Conservation (phyloP, 2,888 invertebrate species). For the Furcula furcula region DNA sequence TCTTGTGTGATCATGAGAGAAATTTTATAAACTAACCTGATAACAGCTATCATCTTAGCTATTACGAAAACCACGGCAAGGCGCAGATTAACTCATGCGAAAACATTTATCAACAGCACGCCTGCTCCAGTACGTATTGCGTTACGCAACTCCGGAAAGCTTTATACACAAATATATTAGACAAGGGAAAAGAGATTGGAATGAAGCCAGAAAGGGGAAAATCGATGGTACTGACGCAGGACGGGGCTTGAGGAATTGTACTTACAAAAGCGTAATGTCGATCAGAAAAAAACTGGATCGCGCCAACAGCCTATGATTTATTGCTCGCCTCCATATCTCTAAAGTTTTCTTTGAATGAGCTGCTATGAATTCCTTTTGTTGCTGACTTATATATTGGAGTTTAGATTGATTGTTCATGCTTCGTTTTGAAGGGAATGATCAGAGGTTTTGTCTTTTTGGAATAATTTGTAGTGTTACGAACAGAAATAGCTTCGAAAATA, state of each 20-base stretch:
- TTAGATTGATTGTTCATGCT: slow-evolving; percentile 1
- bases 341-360: slow-evolving; percentile 3
- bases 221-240: slow-evolving; percentile 59
- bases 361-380: slow-evolving; percentile 1
- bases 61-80: too few species aligned
- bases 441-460: background rate
- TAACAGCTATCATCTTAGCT: too few species aligned
- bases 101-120: slow-evolving; percentile 20
- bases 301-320: slow-evolving; percentile 14
- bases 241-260: slow-evolving; percentile 34
- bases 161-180: slow-evolving; percentile 67
- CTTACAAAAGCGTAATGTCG: too few species aligned
- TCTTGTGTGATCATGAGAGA: too few species aligned
- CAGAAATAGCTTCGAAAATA: too few species aligned
- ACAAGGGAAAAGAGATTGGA: slow-evolving; percentile 64
- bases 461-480: background rate
- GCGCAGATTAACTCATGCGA: slow-evolving; percentile 6
- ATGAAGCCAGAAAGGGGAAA: slow-evolving; percentile 59
- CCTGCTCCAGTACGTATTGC: slow-evolving; percentile 24
- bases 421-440: background rate
- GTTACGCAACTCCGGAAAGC: slow-evolving; percentile 42
- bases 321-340: background rate
- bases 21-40: too few species aligned
- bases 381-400: background rate
- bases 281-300: slow-evolving; percentile 25